phyloP scores from a whole-genome alignment of 2,888 invertebrate species.

The Xylocampa areola region DNA sequence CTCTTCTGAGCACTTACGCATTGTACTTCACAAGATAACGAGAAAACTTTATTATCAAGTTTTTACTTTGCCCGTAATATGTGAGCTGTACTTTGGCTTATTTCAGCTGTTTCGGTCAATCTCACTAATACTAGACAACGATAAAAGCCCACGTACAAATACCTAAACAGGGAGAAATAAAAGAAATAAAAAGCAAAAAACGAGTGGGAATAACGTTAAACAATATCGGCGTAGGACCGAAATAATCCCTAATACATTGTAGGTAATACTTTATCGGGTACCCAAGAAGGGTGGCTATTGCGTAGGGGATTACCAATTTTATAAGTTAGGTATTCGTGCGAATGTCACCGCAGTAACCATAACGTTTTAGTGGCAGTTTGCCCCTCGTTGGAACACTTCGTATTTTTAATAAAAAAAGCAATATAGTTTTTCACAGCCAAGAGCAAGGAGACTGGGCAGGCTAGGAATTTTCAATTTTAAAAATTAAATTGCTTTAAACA shows the following conservation, averaged over 20 bases:
- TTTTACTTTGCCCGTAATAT: slow-evolving; percentile 40
- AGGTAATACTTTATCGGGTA: slow-evolving; percentile 76
- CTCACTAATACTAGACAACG: slow-evolving; percentile 27
- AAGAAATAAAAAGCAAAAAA: slow-evolving; percentile 63
- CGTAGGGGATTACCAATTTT: slow-evolving; percentile 82
- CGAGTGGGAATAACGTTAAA: slow-evolving; percentile 66
- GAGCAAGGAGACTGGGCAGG: slow-evolving; percentile 64
- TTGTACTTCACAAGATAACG: slow-evolving; percentile 57
- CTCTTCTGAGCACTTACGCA: slow-evolving; percentile 55
- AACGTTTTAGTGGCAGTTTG: slow-evolving; percentile 86
- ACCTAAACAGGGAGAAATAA: slow-evolving; percentile 46
- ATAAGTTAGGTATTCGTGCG: slow-evolving; percentile 85
- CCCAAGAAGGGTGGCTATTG: slow-evolving; percentile 69
- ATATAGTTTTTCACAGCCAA: slow-evolving; percentile 83
- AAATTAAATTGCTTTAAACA: slow-evolving; percentile 71
- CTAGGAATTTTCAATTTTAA: slow-evolving; percentile 80
- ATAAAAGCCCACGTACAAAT: slow-evolving; percentile 38
- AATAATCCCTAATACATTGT: slow-evolving; percentile 76
- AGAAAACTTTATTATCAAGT: slow-evolving; percentile 58
- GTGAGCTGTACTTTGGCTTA: slow-evolving; percentile 19
- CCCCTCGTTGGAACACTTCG: slow-evolving; percentile 85
- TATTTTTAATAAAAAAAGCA: slow-evolving; percentile 86
- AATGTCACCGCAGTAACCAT: slow-evolving; percentile 87
- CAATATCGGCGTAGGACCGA: slow-evolving; percentile 67
- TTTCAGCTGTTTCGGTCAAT: slow-evolving; percentile 15